Percentiles rank a stretch among this genome's conserved stretches.
These are phyloP conservation scores for Echeneis naucrates DNA, from an alignment of 2,797 vertebrate genomes.

Conservation along the genomic window DNA sequence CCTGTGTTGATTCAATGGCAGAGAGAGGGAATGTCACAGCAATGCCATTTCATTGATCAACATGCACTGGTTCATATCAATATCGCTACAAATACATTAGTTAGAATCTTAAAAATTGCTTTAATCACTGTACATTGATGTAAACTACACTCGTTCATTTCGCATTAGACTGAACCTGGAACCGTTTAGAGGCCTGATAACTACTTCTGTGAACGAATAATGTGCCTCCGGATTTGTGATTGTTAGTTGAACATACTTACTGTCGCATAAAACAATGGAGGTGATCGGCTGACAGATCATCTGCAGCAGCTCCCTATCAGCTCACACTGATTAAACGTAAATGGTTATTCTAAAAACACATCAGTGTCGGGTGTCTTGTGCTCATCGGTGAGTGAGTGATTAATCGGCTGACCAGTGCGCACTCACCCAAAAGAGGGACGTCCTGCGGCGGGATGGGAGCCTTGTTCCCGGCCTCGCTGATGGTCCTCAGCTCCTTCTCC, in stretches of 20 bases:
- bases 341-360: not conserved
- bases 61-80: not conserved
- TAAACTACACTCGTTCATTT: too few relatives aligned
- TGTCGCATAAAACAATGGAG: not conserved
- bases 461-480: constrained; percentile 30
- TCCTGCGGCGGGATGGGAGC: constrained; percentile 6
- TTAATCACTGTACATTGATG: not conserved
- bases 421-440: constrained; percentile 39
- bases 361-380: not conserved
- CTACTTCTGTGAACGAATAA: too few relatives aligned
- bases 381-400: not conserved
- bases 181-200: too few relatives aligned
- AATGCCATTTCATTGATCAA: not conserved
- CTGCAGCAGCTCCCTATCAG: too few relatives aligned
- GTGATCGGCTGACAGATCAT: not conserved
- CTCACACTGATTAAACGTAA: too few relatives aligned
- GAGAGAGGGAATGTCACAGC: not conserved
- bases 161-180: too few relatives aligned
- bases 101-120: not conserved
- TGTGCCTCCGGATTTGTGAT: too few relatives aligned
- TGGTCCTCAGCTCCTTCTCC: constrained; percentile 70
- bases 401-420: not conserved
- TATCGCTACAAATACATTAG: not conserved
- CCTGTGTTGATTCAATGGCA: constrained; percentile 26
- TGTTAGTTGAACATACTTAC: too few relatives aligned